phyloP scores from a whole-genome alignment of 2,888 invertebrate genomes.

The Amblyteles armatorius region DNA sequence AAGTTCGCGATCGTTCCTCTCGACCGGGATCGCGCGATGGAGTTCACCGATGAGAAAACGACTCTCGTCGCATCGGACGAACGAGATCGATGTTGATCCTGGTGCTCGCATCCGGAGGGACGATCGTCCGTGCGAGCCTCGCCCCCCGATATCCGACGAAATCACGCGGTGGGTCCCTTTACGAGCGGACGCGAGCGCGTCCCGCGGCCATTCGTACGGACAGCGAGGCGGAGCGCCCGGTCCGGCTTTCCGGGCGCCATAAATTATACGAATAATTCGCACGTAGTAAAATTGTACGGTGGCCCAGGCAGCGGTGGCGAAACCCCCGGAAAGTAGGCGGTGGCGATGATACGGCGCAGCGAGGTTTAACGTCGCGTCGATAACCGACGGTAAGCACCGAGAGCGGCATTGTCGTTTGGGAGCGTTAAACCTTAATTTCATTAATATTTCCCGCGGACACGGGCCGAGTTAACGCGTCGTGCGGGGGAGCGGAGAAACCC shows the following conservation, averaged over 20 bases:
- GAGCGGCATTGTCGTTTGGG: constrained; percentile 32
- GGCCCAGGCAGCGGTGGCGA: not conserved
- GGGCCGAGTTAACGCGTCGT: constrained; percentile 13
- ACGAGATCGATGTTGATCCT: constrained; percentile 40
- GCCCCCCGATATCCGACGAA: constrained; percentile 48
- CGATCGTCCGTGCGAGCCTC: constrained; percentile 14
- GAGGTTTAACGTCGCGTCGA: constrained; percentile 48
- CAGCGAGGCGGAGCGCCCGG: not conserved
- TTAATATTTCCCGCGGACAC: constrained; percentile 34
- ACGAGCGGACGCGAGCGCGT: constrained; percentile 40
- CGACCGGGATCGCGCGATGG: not conserved
- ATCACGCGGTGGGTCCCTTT: constrained; percentile 44
- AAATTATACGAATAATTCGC: constrained; percentile 66
- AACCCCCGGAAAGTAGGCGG: constrained; percentile 42
- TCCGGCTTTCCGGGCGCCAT: constrained; percentile 51
- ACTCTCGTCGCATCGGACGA: not conserved
- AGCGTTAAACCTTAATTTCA: constrained; percentile 53
- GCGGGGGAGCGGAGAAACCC: not conserved
- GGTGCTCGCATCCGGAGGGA: constrained; percentile 17
- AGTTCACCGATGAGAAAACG: not conserved
- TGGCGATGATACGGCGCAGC: constrained; percentile 32
- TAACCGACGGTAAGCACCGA: constrained; percentile 33
- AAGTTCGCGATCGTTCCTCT: constrained; percentile 33
- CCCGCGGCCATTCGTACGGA: constrained; percentile 53
- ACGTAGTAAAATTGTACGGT: constrained; percentile 65